phyloP scores from a whole-genome alignment of 2,797 vertebrate species.

The Distichodus sexfasciatus region DNA sequence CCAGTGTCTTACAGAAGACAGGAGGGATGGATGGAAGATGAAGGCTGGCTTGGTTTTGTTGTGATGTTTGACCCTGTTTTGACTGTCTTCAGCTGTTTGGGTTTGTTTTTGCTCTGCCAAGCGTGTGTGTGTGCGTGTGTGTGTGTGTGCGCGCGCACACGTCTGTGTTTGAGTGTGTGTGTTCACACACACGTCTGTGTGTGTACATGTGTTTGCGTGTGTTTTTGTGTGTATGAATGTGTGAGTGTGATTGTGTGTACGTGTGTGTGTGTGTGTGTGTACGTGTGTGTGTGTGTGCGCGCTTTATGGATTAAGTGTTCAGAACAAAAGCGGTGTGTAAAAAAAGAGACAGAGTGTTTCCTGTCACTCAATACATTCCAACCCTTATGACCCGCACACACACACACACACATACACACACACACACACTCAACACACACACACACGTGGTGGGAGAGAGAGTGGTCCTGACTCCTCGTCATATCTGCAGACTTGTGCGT shows the following conservation, averaged over 20 bases:
- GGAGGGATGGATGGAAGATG: no score
- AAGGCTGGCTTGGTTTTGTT: neutral
- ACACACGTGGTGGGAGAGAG: constrained; percentile 31
- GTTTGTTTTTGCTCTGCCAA: neutral
- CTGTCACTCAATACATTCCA: constrained; percentile 83
- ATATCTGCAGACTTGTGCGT: constrained; percentile 59
- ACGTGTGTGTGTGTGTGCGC: constrained; percentile 55
- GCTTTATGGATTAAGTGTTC: constrained; percentile 74
- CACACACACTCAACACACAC: constrained; percentile 14
- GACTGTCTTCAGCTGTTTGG: neutral
- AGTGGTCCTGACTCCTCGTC: constrained; percentile 59
- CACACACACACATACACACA: constrained; percentile 57
- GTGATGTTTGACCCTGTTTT: neutral
- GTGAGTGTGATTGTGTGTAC: neutral
- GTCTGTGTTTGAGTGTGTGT: no score
- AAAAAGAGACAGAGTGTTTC: constrained; percentile 70
- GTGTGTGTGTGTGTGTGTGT: constrained; percentile 6
- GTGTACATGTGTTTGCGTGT: neutral
- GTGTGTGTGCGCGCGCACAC: neutral
- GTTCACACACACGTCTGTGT: neutral
- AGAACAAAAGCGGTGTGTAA: constrained; percentile 75
- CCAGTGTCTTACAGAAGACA: no score
- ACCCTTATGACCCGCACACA: constrained; percentile 58
- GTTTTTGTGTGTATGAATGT: no score
- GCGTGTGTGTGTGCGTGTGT: neutral